These are phyloP conservation scores for Salmo trutta DNA, from an alignment of 2,797 vertebrate genomes.

Conservation along the genomic window DNA sequence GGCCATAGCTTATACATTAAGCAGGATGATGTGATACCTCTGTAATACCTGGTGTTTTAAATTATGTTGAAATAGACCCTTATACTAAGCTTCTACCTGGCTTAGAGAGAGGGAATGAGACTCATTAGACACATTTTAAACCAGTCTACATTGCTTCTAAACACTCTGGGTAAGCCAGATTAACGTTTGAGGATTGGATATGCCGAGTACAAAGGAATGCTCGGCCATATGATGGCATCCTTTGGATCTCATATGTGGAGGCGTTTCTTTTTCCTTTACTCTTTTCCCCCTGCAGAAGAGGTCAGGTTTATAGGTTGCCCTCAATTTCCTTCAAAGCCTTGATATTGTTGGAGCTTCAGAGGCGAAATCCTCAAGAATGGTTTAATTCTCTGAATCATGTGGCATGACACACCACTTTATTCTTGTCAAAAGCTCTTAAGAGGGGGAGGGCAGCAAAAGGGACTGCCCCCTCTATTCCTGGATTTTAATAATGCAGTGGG, in stretches of 20 bases:
- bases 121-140: not conserved
- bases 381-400: constrained; percentile 29
- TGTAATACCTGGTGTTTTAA: not conserved
- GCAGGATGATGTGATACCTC: not conserved
- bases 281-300: not conserved
- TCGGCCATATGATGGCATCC: not conserved
- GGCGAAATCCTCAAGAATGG: constrained; percentile 11
- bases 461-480: not conserved
- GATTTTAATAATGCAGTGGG: constrained; percentile 19
- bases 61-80: not conserved
- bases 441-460: not conserved
- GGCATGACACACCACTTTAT: constrained; percentile 14
- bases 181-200: constrained; percentile 3
- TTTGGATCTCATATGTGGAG: not conserved
- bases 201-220: not conserved
- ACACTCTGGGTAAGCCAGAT: not conserved
- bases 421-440: constrained; percentile 6
- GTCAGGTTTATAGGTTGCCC: constrained; percentile 27
- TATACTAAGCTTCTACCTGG: not conserved
- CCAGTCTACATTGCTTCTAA: constrained; percentile 4
- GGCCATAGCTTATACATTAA: not conserved
- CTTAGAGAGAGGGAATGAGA: not conserved
- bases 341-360: constrained; percentile 19
- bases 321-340: constrained; percentile 35
- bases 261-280: not conserved